Percentiles rank a stretch among this genome's conserved stretches.
Evolutionary conservation across 2,113 vertebrate genomes (phyloP).

Genomic region (Calypte anna): DNA sequence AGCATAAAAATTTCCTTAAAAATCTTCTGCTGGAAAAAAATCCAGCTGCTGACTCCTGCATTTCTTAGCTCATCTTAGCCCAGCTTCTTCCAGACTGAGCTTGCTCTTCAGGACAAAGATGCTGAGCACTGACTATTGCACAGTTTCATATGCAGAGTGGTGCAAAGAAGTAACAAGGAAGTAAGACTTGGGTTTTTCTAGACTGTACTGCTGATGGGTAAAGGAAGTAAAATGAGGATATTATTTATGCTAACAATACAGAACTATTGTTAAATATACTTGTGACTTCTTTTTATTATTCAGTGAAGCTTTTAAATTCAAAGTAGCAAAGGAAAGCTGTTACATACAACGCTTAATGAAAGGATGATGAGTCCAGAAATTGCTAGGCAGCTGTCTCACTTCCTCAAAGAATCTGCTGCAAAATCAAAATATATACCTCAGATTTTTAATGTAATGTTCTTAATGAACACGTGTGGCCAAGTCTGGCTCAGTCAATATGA

Average conservation of each 20-base stretch:
- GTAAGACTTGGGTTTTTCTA: conserved; percentile 20
- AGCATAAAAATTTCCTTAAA: neutral
- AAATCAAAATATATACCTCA: conserved; percentile 46
- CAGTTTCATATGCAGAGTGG: neutral
- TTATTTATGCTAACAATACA: conserved; percentile 58
- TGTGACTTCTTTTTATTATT: conserved; percentile 46
- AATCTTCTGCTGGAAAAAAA: neutral
- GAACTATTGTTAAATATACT: conserved; percentile 38
- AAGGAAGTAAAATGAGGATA: conserved; percentile 61
- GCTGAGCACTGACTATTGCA: neutral
- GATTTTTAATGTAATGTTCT: conserved; percentile 42
- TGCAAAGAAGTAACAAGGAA: conserved; percentile 23
- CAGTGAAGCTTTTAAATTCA: conserved; percentile 62
- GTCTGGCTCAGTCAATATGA: conserved; percentile 40
- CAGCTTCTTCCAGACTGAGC: neutral
- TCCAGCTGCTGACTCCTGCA: neutral
- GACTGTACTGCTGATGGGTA: conserved; percentile 23
- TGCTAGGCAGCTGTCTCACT: conserved; percentile 29
- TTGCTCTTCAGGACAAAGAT: conserved; percentile 46
- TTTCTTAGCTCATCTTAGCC: neutral
- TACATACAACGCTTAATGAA: conserved; percentile 45
- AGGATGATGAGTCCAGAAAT: conserved; percentile 33
- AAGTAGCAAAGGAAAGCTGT: conserved; percentile 49
- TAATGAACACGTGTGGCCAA: conserved; percentile 34
- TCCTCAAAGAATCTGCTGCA: conserved; percentile 47